A percentile compares a stretch with the other conserved stretches of the same genome.
Evolutionary conservation across 2,888 invertebrate species (phyloP).

Genomic region (Parapristionchus giblindavisi): DNA sequence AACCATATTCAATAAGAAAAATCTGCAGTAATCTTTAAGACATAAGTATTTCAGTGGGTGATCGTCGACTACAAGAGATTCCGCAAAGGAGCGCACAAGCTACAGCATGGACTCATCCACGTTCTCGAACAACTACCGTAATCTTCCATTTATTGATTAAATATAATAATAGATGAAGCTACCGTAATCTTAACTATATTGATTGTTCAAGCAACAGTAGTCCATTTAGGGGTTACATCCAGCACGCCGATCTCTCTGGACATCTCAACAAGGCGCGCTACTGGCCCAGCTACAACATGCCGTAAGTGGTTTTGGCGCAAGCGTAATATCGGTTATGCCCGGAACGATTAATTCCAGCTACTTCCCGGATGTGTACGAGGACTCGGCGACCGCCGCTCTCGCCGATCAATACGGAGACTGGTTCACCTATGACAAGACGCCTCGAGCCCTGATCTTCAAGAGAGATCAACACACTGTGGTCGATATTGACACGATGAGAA

Average conservation of each 20-base stretch:
- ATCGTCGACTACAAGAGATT: slow-evolving; percentile 79
- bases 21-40: background rate
- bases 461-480: slow-evolving; percentile 75
- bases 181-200: slow-evolving; percentile 39
- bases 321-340: background rate
- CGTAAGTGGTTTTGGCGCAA: slow-evolving; percentile 65
- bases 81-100: slow-evolving; percentile 69
- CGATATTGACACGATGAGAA: slow-evolving; percentile 76
- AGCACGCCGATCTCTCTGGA: slow-evolving; percentile 59
- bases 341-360: slow-evolving; percentile 61
- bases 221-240: slow-evolving; percentile 53
- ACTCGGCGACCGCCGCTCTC: slow-evolving; percentile 76
- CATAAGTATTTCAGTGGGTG: slow-evolving; percentile 43
- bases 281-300: slow-evolving; percentile 81
- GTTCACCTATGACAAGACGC: slow-evolving; percentile 74
- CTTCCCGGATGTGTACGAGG: slow-evolving; percentile 77
- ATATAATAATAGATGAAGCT: no score
- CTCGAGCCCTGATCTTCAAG: slow-evolving; percentile 62
- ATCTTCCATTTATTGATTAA: slow-evolving; percentile 52
- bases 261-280: slow-evolving; percentile 74
- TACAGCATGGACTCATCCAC: slow-evolving; percentile 75
- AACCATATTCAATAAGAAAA: background rate
- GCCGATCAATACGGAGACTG: slow-evolving; percentile 75
- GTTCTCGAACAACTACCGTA: slow-evolving; percentile 81
- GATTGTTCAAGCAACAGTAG: background rate